Conservation (phyloP, 2,113 vertebrate genomes). For the Mormyrus lacerda region DNA sequence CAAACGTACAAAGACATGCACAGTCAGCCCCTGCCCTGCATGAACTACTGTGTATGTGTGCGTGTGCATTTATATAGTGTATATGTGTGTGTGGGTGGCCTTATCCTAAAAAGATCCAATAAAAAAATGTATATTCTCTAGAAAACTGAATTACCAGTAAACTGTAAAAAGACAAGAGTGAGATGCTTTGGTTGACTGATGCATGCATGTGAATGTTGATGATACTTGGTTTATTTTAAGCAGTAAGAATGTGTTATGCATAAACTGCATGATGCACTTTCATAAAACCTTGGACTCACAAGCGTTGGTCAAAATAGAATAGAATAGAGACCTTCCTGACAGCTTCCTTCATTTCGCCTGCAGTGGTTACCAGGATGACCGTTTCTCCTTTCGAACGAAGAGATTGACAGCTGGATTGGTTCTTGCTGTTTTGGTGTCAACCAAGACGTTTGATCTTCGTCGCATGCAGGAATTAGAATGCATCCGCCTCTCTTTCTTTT, state of each 20-base stretch:
- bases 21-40: not conserved
- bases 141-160: not conserved
- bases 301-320: not conserved
- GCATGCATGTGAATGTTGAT: not conserved
- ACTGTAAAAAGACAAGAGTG: not conserved
- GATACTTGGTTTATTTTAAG: not conserved
- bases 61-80: not conserved
- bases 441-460: not conserved
- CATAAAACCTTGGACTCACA: not conserved
- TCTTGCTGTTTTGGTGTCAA: not conserved
- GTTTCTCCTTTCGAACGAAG: not conserved
- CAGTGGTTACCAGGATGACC: not conserved
- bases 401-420: not conserved
- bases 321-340: not conserved
- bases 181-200: not conserved
- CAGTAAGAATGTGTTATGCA: not conserved
- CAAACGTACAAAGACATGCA: slow-evolving; percentile 15
- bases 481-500: not conserved
- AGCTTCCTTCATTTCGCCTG: not conserved
- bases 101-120: not conserved
- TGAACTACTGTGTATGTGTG: not conserved
- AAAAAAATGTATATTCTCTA: not conserved
- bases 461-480: not conserved
- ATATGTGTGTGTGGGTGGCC: not conserved
- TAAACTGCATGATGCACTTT: not conserved